Conservation (phyloP, 2,797 vertebrate species). For the Mus minutoides region DNA sequence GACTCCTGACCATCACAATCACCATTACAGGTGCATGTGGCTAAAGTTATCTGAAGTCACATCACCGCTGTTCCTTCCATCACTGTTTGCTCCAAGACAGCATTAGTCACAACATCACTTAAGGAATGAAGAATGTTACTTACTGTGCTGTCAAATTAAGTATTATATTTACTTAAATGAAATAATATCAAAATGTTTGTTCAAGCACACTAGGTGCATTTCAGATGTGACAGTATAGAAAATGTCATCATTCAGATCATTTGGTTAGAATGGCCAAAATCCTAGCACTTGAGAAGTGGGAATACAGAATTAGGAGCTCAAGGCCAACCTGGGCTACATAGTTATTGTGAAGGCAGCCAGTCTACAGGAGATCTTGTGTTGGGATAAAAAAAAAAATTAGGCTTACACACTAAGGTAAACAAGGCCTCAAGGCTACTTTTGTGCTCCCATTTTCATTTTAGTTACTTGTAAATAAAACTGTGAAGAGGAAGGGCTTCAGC, state of each 20-base stretch:
- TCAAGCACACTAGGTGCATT: neutral
- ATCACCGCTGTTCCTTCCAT: neutral
- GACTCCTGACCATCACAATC: neutral
- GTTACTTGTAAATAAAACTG: conserved; percentile 1
- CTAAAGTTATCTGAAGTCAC: neutral
- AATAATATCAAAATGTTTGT: neutral
- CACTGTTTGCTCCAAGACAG: neutral
- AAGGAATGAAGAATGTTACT: neutral
- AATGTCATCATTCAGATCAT: neutral
- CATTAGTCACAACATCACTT: neutral
- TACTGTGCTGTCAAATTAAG: neutral
- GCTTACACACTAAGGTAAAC: neutral
- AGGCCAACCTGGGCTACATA: neutral
- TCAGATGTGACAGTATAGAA: neutral
- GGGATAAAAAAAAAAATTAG: neutral
- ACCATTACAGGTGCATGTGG: neutral
- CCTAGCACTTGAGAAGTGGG: neutral
- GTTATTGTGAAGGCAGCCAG: neutral
- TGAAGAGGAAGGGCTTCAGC: neutral
- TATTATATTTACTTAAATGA: neutral
- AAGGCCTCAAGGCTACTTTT: neutral
- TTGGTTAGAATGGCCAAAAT: neutral
- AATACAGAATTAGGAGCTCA: neutral
- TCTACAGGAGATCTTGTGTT: neutral
- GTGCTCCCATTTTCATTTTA: neutral